Conservation (phyloP, 2,113 vertebrate genomes). For the Dendropsophus ebraccatus region DNA sequence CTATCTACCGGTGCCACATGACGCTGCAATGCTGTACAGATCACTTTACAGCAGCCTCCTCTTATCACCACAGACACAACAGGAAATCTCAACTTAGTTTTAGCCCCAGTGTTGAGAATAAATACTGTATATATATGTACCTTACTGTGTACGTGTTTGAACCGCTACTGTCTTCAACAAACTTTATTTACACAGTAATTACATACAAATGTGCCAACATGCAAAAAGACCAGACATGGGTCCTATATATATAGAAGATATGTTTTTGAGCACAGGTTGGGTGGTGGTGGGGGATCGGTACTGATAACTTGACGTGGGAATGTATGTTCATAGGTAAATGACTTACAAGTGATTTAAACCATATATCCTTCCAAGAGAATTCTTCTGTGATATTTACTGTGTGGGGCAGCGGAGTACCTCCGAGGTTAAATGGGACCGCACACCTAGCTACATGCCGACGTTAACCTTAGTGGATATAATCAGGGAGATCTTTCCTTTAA, state of each 20-base stretch:
- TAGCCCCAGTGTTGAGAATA: too few species aligned
- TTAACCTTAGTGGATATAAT: conserved; percentile 48
- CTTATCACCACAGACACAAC: too few species aligned
- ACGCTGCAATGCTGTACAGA: too few species aligned
- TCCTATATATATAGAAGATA: not conserved
- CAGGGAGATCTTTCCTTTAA: conserved; percentile 53
- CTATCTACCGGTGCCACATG: too few species aligned
- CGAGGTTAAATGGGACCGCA: conserved; percentile 55
- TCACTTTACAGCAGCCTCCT: too few species aligned
- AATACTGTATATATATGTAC: too few species aligned
- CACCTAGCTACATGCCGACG: conserved; percentile 48
- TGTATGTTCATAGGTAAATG: conserved; percentile 46
- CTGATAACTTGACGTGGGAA: not conserved
- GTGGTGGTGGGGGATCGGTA: not conserved
- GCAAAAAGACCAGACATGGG: not conserved
- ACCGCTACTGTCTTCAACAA: not conserved
- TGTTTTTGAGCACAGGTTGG: not conserved
- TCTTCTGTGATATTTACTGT: conserved; percentile 48
- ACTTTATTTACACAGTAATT: not conserved
- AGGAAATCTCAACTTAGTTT: too few species aligned
- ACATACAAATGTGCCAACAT: not conserved
- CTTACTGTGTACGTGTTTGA: not conserved
- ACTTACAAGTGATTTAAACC: conserved; percentile 52
- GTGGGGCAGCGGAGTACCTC: conserved; percentile 42
- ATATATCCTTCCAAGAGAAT: conserved; percentile 54